phyloP scores from a whole-genome alignment of 1,140 invertebrate species.

The Chrysopa pallens region DNA sequence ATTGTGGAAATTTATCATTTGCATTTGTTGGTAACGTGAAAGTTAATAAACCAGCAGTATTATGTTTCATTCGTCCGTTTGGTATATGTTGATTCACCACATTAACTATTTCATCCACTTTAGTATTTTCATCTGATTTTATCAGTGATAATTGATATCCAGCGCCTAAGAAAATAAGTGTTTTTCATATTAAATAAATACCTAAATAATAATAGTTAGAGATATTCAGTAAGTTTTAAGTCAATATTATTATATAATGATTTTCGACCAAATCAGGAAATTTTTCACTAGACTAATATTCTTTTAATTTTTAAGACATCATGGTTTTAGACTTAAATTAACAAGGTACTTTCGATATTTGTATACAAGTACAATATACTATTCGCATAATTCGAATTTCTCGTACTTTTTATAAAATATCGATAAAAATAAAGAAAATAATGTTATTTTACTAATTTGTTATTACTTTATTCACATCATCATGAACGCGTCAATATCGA shows the following conservation, averaged over 20 bases:
- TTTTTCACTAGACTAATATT: no score
- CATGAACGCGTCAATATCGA: background rate
- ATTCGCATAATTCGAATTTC: no score
- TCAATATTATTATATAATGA: no score
- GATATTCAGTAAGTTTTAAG: no score
- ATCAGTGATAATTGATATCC: slow-evolving; percentile 13
- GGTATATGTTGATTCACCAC: slow-evolving; percentile 25
- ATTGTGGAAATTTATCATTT: slow-evolving; percentile 16
- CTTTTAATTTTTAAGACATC: no score
- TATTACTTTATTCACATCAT: background rate
- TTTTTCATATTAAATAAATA: no score
- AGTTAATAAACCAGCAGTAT: slow-evolving; percentile 24
- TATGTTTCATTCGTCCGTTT: slow-evolving; percentile 25
- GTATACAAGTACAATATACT: background rate
- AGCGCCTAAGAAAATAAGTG: slow-evolving; percentile 11
- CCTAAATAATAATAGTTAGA: no score
- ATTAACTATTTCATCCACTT: slow-evolving; percentile 8
- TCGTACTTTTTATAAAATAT: no score
- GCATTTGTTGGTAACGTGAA: slow-evolving; percentile 23
- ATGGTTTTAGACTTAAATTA: no score
- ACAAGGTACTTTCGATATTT: background rate
- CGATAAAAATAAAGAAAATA: background rate
- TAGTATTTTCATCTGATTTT: background rate
- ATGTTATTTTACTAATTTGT: background rate
- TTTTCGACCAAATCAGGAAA: no score